phyloP scores from a whole-genome alignment of 2,797 vertebrate genomes.

The Psittacula echo region DNA sequence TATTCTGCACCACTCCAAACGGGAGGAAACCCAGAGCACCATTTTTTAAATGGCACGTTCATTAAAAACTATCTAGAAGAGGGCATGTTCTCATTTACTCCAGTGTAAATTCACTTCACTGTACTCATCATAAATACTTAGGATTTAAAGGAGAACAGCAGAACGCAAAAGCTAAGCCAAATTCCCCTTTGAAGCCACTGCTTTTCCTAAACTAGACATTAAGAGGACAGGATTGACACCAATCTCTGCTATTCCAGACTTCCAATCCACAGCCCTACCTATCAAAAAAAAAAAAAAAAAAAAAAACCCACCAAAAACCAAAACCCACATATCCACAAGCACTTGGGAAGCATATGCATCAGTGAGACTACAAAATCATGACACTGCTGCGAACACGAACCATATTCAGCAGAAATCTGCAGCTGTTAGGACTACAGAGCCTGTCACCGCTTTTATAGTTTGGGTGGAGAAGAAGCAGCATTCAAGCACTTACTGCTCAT shows the following conservation, averaged over 20 bases:
- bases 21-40: not conserved
- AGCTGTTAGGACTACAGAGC: constrained; percentile 43
- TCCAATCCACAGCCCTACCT: not conserved
- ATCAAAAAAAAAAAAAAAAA: not conserved
- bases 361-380: constrained; percentile 17
- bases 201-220: not conserved
- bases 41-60: not conserved
- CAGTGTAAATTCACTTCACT: not conserved
- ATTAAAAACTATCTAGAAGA: not conserved
- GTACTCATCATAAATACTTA: not conserved
- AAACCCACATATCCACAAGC: not conserved
- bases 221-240: not conserved
- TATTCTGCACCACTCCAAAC: not conserved
- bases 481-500: constrained; percentile 53
- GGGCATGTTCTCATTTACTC: not conserved
- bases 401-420: constrained; percentile 57
- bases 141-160: not conserved
- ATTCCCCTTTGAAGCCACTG: not conserved
- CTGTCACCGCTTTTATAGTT: constrained; percentile 61
- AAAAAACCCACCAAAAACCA: too few relatives aligned
- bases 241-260: not conserved
- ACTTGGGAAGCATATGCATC: not conserved
- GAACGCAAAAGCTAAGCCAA: constrained; percentile 1
- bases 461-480: constrained; percentile 59
- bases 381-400: constrained; percentile 23